Evolutionary conservation across 2,888 invertebrate genomes (phyloP).

Genomic region (Anaspis maculata): DNA sequence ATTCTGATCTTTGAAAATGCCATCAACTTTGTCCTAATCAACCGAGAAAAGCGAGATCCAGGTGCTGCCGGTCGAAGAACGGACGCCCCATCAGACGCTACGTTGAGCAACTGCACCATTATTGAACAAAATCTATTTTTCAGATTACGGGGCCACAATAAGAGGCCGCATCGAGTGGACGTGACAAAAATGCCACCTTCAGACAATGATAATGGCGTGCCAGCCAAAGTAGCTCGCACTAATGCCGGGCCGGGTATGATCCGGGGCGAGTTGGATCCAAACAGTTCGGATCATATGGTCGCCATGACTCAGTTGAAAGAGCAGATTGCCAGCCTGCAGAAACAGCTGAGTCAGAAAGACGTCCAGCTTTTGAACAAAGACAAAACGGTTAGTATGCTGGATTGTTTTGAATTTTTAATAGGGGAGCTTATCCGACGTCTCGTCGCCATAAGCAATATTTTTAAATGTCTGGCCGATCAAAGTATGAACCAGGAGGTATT

Average conservation of each 20-base stretch:
- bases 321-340: constrained; percentile 84
- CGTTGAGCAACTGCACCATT: too few relatives aligned
- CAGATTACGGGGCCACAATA: constrained; percentile 61
- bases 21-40: too few relatives aligned
- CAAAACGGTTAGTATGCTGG: constrained; percentile 59
- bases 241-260: constrained; percentile 37
- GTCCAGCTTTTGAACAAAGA: constrained; percentile 81
- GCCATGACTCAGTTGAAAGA: constrained; percentile 93
- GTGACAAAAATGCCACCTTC: constrained; percentile 49
- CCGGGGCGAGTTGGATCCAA: constrained; percentile 62
- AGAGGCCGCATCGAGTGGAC: constrained; percentile 60
- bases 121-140: too few relatives aligned
- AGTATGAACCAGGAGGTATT: too few relatives aligned
- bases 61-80: too few relatives aligned
- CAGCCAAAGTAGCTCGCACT: constrained; percentile 44
- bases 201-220: constrained; percentile 44
- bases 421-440: too few relatives aligned
- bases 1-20: too few relatives aligned
- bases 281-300: constrained; percentile 86
- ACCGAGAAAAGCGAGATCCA: too few relatives aligned
- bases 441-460: too few relatives aligned
- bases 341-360: constrained; percentile 78
- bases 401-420: too few relatives aligned
- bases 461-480: too few relatives aligned
- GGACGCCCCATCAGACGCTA: too few relatives aligned